Evolutionary conservation across 2,888 invertebrate species (phyloP), one percentile per base, ranked within the genome.

Genomic region (Ceraclea dissimilis): DNA sequence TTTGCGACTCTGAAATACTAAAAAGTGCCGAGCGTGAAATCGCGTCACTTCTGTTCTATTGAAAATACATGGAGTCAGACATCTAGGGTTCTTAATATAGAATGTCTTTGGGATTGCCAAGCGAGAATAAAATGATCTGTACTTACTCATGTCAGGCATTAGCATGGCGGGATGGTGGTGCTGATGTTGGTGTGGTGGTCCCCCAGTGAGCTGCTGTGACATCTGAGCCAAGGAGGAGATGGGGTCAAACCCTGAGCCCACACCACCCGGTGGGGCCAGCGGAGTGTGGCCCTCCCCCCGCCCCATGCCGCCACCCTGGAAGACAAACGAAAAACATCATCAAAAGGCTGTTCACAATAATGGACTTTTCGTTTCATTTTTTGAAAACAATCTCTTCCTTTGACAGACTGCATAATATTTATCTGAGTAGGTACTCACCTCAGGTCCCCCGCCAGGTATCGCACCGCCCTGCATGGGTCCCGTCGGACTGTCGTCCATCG

Each of bases 221-320:
- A 94, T 94, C 72, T 94, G 93, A 54, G 93, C 93, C 66, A 94
- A 79, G 8, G 93, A 94, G 52, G 93, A 90, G 66, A 94, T 94
- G 1, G 94, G 94, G 77, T 94, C 94, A 71, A 94, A 94, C 72
- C 81, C 75, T 71, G 82, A 72, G 67, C 84, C 68, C 70, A 76
- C 65, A 71, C 76, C 73, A 71, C 76, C 73, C 66, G 80, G 71
- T 1, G 84, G 85, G 70, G 85, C 84, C 43, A 85, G 67, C 46
- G 85, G 85, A 56, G 84, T 76, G 66, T 84, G 83, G 64, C 84
- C 71, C 64, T 84, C 71, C 22, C 80, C 74, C 19, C 74, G 74
- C 62, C 73, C 50, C 57, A 57, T 57, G 4, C 59, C 59, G 2
- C 53, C 54, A 39, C 56, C 58, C 61, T 61, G 49, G 8, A 53